Percentiles rank a stretch among this genome's conserved stretches.
These are phyloP conservation scores for Zaprionus bogoriensis DNA, from an alignment of 2,888 invertebrate species.

Conservation along the genomic window DNA sequence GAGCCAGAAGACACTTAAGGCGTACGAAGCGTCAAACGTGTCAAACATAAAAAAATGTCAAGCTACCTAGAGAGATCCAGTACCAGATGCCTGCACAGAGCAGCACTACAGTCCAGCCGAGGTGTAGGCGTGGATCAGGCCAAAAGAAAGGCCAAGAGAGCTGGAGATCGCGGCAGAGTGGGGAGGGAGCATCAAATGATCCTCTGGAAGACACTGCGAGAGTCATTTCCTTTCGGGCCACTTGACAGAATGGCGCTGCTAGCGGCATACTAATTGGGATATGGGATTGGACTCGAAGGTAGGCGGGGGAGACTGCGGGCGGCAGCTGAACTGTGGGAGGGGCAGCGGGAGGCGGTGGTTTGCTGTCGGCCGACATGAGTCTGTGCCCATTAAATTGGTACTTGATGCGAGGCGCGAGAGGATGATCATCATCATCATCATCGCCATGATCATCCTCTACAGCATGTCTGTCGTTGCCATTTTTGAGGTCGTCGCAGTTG, in stretches of 20 bases:
- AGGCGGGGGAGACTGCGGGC: not conserved
- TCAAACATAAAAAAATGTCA: slow-evolving; percentile 48
- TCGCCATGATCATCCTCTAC: slow-evolving; percentile 10
- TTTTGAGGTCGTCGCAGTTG: slow-evolving; percentile 37
- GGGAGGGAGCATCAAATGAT: slow-evolving; percentile 34
- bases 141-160: not conserved
- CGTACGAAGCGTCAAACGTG: slow-evolving; percentile 48
- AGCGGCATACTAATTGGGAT: slow-evolving; percentile 61
- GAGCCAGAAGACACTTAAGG: slow-evolving; percentile 41
- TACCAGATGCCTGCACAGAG: slow-evolving; percentile 6
- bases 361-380: slow-evolving; percentile 19
- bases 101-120: not conserved
- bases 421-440: slow-evolving; percentile 22
- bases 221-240: slow-evolving; percentile 50
- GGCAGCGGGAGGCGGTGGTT: not conserved
- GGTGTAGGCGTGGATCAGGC: slow-evolving; percentile 27
- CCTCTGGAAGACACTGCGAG: slow-evolving; percentile 24
- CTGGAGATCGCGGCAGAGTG: not conserved
- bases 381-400: slow-evolving; percentile 80
- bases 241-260: slow-evolving; percentile 21
- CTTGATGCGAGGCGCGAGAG: slow-evolving; percentile 58
- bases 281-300: not conserved
- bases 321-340: not conserved
- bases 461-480: slow-evolving; percentile 51
- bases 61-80: slow-evolving; percentile 34